phyloP scores from a whole-genome alignment of 2,888 invertebrate species.

The Watsonalla cultraria region DNA sequence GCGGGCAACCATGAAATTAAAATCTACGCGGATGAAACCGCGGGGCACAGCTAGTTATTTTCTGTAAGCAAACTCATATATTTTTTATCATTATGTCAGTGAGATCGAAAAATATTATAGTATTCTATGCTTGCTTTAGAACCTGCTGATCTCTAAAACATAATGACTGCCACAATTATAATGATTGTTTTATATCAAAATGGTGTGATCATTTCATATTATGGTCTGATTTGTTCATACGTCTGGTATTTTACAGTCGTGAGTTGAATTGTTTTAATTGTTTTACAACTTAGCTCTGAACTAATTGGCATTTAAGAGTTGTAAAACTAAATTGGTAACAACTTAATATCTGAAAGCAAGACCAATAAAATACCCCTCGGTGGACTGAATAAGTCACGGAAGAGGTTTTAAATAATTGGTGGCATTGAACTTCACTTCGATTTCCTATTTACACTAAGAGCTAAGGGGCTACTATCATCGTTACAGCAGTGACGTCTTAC shows the following conservation, averaged over 20 bases:
- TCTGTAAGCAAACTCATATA: too few relatives aligned
- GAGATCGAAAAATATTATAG: too few relatives aligned
- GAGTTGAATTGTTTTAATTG: conserved; percentile 4
- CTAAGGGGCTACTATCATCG: too few relatives aligned
- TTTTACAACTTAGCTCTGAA: conserved; percentile 10
- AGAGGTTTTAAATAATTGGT: neutral
- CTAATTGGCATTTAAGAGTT: neutral
- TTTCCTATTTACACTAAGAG: too few relatives aligned
- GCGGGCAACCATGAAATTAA: too few relatives aligned
- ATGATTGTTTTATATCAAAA: conserved; percentile 5
- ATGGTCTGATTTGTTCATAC: conserved; percentile 16
- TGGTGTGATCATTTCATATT: conserved; percentile 14
- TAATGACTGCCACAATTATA: conserved; percentile 24
- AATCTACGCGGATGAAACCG: too few relatives aligned
- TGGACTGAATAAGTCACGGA: neutral
- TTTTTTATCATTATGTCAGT: too few relatives aligned
- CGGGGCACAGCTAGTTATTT: too few relatives aligned
- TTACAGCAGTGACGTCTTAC: too few relatives aligned
- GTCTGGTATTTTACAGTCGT: conserved; percentile 9
- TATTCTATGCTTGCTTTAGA: too few relatives aligned
- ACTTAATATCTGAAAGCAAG: neutral
- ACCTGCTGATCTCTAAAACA: conserved; percentile 15
- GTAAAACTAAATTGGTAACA: neutral
- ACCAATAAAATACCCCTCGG: neutral
- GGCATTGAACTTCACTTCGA: neutral